Evolutionary conservation across 2,888 invertebrate species (phyloP).

Genomic region (Cryptus viduatorius): DNA sequence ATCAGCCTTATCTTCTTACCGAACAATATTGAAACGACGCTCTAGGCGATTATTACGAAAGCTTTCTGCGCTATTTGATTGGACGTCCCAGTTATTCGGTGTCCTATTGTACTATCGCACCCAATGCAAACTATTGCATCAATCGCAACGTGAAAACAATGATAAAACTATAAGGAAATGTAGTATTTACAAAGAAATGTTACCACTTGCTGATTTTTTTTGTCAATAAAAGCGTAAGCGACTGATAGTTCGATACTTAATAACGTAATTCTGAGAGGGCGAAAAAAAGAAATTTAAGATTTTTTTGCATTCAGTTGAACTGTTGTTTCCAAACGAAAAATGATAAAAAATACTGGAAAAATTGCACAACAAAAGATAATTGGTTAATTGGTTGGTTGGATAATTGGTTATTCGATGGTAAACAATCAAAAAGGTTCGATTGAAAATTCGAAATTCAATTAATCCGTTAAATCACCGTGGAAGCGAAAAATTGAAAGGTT

Average conservation of each 20-base stretch:
- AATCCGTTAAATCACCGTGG: background rate
- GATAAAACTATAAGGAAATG: background rate
- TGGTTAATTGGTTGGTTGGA: too few species aligned
- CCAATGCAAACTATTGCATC: background rate
- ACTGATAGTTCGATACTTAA: too few species aligned
- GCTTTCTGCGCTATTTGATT: background rate
- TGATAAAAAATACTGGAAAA: too few species aligned
- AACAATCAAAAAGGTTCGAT: too few species aligned
- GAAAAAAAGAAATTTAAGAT: too few species aligned
- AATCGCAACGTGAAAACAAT: background rate
- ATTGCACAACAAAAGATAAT: too few species aligned
- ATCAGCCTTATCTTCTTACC: constrained; percentile 25
- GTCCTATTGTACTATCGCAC: constrained; percentile 31
- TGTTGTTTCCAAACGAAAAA: too few species aligned
- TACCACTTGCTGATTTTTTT: too few species aligned
- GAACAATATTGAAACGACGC: constrained; percentile 10
- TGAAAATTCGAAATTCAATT: background rate
- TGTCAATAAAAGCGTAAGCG: too few species aligned
- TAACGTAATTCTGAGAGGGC: too few species aligned
- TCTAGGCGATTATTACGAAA: constrained; percentile 17
- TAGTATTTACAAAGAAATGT: background rate
- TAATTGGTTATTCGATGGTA: too few species aligned
- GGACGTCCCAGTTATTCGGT: constrained; percentile 12
- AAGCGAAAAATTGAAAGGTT: background rate
- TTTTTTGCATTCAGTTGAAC: too few species aligned